Base-by-base conservation (phyloP, 1,140 invertebrate genomes). In the Phenacoccus solenopsis region DNA sequence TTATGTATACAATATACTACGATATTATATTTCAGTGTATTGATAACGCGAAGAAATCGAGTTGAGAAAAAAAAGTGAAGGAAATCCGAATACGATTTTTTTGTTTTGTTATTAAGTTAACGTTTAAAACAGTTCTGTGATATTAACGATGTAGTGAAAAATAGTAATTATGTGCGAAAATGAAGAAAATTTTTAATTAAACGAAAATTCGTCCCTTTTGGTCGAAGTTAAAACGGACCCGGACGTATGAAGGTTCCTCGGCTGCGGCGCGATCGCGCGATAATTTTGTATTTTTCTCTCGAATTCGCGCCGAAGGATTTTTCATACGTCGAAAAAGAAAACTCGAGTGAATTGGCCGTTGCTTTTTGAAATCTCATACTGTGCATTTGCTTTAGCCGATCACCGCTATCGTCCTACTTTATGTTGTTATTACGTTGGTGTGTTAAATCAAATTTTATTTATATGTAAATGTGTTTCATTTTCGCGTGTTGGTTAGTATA, bases 101-200 rank as follows among this genome's bases (percentile, higher is more conserved):
- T 32, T 32, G 5, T 49, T 49, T 49, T 49, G 38, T 49, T 49
- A 49, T 49, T 32, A 49, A 49, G 38, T 49, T 49, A 49, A 49
- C 38, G 38, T 49, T 49, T 49, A 49, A n/a, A 49, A 49, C 38
- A 49, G 38, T 49, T 49, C 38, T 49, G 38, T 49, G 38, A 49
- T 49, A 49, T 49, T 49, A 49, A 49, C 38, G 38, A 49, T 16
- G 38, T 49, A 49, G 38, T 49, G 20, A n/a, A 49, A 49, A 49
- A 16, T 16, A n/a, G 13, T 16, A n/a, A 49, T 16, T n/a, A 49
- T 49, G 38, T 49, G 20, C 38, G 38, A 16, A 49, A 49, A 49
- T 49, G 38, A 49, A 16, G 38, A 49, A 49, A 49, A 16, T 49
- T 49, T 49, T 9, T 3, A 49, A 49, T 16, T 49, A 10, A 2